Base-by-base conservation (phyloP, 92 coral and sea anemone genomes). In the Porites divaricata region DNA sequence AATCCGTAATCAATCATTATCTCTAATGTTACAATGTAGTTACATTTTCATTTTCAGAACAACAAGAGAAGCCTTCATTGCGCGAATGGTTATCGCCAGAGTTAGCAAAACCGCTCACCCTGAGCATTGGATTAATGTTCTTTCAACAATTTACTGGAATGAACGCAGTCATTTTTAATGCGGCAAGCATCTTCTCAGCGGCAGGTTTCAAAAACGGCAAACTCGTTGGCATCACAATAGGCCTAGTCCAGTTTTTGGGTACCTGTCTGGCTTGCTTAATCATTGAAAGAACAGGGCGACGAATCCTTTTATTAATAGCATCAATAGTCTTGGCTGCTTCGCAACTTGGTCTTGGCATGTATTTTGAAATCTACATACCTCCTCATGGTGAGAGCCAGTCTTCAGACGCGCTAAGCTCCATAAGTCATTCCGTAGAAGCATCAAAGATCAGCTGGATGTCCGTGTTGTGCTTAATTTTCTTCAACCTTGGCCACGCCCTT, bases 61-160 rank as follows among this genome's bases (percentile, higher is more conserved):
- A 52, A 7, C 62, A 79, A 9, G 83, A 79, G 45, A 67, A 16
- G 51, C 63, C n/a, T 54, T 20, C 17, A 11, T 79, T 68, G 64
- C 63, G 74, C 51, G 83, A 79, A 4, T 66, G 57, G 74, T 9
- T 66, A 19, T 66, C 85, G 1, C 79, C 79, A 20, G 86, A 85
- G 6, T 78, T 96, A 22, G 83, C 84, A 13, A 93, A 89, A 57
- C 99, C 99, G 0, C 87, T 96, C 20, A 70, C 89, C 14, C 75
- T 96, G 52, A 88, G 93, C 66, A 11, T 91, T 0, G 90, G 90
- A 8, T 68, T 89, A 8, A 85, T 93, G 95, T 52, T 95, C 64
- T 91, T 96, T 80, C 99, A 96, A 86, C 99, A 96, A 80, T 91
- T 95, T 63, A 67, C 89, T 72, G 98, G 97, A 28, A 54, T 95